Base-by-base conservation (phyloP, 2,888 invertebrate species). In the Azorinus chamasolen region DNA sequence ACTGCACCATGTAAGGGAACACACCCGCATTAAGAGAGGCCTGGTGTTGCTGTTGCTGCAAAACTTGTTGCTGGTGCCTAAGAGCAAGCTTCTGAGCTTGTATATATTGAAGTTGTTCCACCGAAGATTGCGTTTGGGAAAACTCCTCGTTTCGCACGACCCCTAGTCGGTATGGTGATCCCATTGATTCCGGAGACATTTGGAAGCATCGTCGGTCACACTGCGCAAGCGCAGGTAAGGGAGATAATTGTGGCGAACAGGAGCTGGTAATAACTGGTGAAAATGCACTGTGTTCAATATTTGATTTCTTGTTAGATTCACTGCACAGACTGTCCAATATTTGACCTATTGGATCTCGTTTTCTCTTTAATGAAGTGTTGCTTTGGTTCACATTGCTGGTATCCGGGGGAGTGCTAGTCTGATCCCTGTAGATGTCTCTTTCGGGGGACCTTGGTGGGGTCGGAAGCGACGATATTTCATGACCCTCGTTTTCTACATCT, bases 301-400 rank as follows among this genome's bases (percentile, higher is more conserved):
- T 41, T 10, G 54, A 14, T 48, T 59, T 71, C 37, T 68, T 63
- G 12, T 73, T 73, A 2, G 69, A 62, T 48, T 64, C 51, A 20
- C 59, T 72, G 39, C 85, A 81, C 27, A 85, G 50, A 55, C 74
- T 82, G 51, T 83, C 85, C 53, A 85, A 61, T 41, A 85, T 79
- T 50, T 83, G 83, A 20, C 85, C 79, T 24, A 85, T 85, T 6
- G 85, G 85, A 22, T 85, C 85, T 37, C 83, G 58, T 51, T 73
- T 75, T 37, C 75, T 43, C 14, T 64, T 72, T 16, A 46, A 39
- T 10, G 46, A 16, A 10, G 25, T 25, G 8, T 53, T 61, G 2
- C 16, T 41, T 58, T 61, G 45, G 43, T 43, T 24, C 53, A 48
- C 50, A 46, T 68, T n/a, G 74, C 62, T 16, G 66, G 59, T 2